A percentile compares a stretch with the other conserved stretches of the same genome.
phyloP scores from a whole-genome alignment of 1,140 invertebrate genomes.

The Drosophila sp. region DNA sequence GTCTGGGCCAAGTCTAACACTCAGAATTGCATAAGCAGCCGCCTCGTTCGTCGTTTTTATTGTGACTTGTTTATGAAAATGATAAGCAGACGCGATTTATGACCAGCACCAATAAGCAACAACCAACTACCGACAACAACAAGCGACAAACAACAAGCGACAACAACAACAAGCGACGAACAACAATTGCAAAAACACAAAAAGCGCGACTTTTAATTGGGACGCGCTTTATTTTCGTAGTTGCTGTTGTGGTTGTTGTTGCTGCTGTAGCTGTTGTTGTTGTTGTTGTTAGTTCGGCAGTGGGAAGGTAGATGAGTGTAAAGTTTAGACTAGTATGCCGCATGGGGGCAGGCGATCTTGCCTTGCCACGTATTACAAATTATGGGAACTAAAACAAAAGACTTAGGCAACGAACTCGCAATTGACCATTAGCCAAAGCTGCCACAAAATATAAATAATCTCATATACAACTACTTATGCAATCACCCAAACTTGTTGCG shows the following conservation, averaged over 20 bases:
- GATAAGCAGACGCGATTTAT: conserved; percentile 81
- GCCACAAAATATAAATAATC: too few species aligned
- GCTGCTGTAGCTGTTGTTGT: conserved; percentile 49
- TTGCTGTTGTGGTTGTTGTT: conserved; percentile 34
- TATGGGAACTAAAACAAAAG: conserved; percentile 63
- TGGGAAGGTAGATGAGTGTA: neutral
- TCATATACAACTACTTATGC: conserved; percentile 15
- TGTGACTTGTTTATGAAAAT: conserved; percentile 83
- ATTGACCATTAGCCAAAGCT: conserved; percentile 24
- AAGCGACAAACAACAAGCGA: conserved; percentile 24
- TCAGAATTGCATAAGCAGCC: conserved; percentile 76
- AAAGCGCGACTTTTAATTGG: conserved; percentile 75
- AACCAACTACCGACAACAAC: conserved; percentile 14
- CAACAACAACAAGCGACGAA: conserved; percentile 11
- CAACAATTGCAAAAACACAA: conserved; percentile 42
- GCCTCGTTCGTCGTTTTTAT: conserved; percentile 52
- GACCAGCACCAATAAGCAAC: conserved; percentile 48
- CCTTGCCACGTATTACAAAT: conserved; percentile 47
- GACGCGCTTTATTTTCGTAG: conserved; percentile 42
- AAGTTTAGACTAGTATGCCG: neutral
- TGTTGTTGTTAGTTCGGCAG: conserved; percentile 28
- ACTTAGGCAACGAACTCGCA: conserved; percentile 49
- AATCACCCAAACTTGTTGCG: conserved; percentile 56
- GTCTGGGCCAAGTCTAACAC: conserved; percentile 32
- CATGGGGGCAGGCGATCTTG: conserved; percentile 35